Percentiles rank a stretch among this genome's conserved stretches.
These are phyloP conservation scores for Thymelicus acteon DNA, from an alignment of 2,888 invertebrate genomes.

Conservation along the genomic window DNA sequence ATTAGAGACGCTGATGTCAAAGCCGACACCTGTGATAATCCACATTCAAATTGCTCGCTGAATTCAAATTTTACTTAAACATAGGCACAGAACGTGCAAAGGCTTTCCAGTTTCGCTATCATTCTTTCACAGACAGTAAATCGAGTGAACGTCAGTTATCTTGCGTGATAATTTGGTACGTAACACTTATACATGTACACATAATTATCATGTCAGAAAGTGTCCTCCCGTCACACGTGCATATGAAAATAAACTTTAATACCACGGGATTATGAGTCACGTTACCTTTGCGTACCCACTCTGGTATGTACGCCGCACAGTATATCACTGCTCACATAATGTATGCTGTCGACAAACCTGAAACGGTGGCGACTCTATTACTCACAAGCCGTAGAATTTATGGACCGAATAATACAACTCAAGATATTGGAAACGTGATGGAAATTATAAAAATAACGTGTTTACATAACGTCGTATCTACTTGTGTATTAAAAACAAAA, in stretches of 20 bases:
- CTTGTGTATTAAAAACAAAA: constrained; percentile 26
- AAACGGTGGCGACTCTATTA: constrained; percentile 71
- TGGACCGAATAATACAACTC: constrained; percentile 72
- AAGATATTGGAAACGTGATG: constrained; percentile 80
- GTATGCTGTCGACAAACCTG: constrained; percentile 71
- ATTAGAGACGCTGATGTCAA: too few relatives aligned
- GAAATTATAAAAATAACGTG: constrained; percentile 45
- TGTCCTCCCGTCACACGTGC: constrained; percentile 11
- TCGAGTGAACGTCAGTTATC: constrained; percentile 41
- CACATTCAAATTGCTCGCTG: neutral
- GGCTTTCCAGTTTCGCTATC: constrained; percentile 20
- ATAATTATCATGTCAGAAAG: constrained; percentile 33
- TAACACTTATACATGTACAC: constrained; percentile 19
- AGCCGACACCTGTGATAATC: too few relatives aligned
- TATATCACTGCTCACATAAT: constrained; percentile 59
- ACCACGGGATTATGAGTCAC: constrained; percentile 10
- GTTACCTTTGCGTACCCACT: constrained; percentile 8
- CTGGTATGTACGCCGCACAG: constrained; percentile 35
- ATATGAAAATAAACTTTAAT: constrained; percentile 22
- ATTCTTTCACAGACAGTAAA: constrained; percentile 24
- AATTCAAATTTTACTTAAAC: constrained; percentile 13
- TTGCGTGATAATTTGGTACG: constrained; percentile 22
- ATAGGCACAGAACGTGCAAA: neutral
- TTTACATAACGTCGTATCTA: constrained; percentile 11
- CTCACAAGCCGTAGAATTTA: constrained; percentile 72